Evolutionary conservation across 2,113 vertebrate species (phyloP), one percentile per base, ranked within the genome.

Genomic region (Anthoscopus minutus): DNA sequence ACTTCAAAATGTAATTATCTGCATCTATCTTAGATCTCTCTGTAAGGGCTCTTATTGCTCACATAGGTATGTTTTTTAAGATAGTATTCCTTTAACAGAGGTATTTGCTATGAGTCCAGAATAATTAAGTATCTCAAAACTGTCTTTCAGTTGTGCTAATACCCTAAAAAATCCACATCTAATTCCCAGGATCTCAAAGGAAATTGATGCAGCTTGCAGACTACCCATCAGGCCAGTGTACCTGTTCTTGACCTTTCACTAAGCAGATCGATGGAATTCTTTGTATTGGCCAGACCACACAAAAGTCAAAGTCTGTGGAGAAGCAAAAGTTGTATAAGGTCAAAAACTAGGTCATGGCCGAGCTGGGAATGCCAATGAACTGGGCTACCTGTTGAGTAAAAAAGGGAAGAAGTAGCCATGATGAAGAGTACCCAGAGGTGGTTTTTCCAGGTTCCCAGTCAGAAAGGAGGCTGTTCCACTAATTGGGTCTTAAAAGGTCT

Each of bases 401-500:
- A 80, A 67, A 71, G 3, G 30, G 48, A 91, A 77, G 40, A 86
- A 93, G 57, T 31, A 83, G 57, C 61, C 44, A 10, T 18, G 37
- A 42, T 85, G 60, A 70, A 80, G 82, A 92, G 66, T 90, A 58
- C 30, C 50, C 56, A 62, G 83, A 83, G 60, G 61, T 83, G 85
- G 7, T 72, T 92, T n/a, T 87, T 90, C 67, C 16, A 9, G 42
- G 44, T 89, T 94, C 53, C 91, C 73, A 50, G 61, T 88, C 65
- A 84, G 79, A 89, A 92, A 69, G 82, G 90, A 96, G 88, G 84
- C 82, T 72, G 56, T 81, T 94, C 61, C 25, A 38, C 92, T 96
- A 96, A 96, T 95, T 96, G 80, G 82, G 90, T 78, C 88, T 92
- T 96, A 90, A 96, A 94, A 94, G 80, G 45, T 84, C 95, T 96